A percentile compares a stretch with the other conserved stretches of the same genome.
Conservation (phyloP, 2,888 invertebrate species). For the Sialis lutaria region DNA sequence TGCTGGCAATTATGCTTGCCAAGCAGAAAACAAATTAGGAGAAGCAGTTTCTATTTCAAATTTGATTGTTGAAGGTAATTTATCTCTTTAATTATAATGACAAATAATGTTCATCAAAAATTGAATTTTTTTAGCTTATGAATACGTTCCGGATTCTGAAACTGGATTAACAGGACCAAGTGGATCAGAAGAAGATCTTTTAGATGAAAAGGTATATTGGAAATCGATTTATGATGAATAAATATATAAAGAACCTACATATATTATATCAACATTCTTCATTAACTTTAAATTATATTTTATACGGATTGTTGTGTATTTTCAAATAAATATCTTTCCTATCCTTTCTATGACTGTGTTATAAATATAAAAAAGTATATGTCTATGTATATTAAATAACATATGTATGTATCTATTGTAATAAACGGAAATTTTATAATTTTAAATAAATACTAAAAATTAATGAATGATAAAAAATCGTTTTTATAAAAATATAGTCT, state of each 20-base stretch:
- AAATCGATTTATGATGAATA: slow-evolving; percentile 7
- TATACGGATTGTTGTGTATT: slow-evolving; percentile 6
- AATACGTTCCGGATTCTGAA: slow-evolving; percentile 79
- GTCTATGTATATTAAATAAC: too few species aligned
- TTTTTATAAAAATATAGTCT: too few species aligned
- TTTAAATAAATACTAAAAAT: too few species aligned
- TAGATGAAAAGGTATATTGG: slow-evolving; percentile 52
- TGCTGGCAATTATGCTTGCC: slow-evolving; percentile 71
- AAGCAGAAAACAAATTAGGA: slow-evolving; percentile 68
- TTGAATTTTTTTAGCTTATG: slow-evolving; percentile 51
- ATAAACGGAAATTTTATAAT: too few species aligned
- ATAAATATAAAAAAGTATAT: too few species aligned
- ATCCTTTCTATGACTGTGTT: too few species aligned
- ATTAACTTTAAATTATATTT: background rate
- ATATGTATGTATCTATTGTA: too few species aligned
- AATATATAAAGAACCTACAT: slow-evolving; percentile 7
- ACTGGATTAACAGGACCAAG: slow-evolving; percentile 47
- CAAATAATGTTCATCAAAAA: background rate
- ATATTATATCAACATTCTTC: slow-evolving; percentile 4
- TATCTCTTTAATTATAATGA: background rate
- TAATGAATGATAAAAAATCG: too few species aligned
- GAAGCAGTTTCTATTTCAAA: slow-evolving; percentile 59
- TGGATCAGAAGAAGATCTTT: slow-evolving; percentile 67
- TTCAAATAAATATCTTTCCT: background rate
- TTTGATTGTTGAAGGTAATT: slow-evolving; percentile 67